Evolutionary conservation across 2,113 vertebrate species (phyloP).

Genomic region (Accipiter cooperii): DNA sequence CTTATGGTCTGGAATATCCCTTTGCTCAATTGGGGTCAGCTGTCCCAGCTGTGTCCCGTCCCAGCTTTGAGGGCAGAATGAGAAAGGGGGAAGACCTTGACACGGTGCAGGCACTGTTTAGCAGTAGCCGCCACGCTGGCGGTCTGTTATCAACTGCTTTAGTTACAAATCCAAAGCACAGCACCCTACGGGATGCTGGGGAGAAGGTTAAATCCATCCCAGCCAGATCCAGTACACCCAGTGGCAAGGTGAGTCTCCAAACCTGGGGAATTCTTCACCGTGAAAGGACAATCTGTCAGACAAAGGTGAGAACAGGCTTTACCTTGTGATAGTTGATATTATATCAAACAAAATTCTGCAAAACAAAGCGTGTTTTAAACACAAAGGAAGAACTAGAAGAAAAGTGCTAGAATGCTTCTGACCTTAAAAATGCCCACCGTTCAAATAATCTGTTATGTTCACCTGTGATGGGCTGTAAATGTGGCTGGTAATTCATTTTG

Average conservation of each 20-base stretch:
- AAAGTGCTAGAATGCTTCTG: neutral
- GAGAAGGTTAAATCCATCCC: neutral
- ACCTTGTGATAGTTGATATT: neutral
- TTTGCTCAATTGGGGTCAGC: neutral
- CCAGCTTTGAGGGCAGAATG: neutral
- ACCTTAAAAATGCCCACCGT: neutral
- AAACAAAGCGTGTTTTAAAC: neutral
- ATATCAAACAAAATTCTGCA: neutral
- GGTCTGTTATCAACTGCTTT: neutral
- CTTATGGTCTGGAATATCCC: fast-evolving
- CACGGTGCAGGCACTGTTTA: neutral
- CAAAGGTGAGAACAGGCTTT: neutral
- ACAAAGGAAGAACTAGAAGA: neutral
- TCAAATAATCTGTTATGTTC: neutral
- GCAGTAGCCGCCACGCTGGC: neutral
- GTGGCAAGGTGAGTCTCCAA: neutral
- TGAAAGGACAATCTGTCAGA: neutral
- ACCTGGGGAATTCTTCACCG: neutral
- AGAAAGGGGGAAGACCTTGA: neutral
- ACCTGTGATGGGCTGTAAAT: neutral
- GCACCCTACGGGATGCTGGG: neutral
- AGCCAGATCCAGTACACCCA: neutral
- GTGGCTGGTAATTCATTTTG: neutral
- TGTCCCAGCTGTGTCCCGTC: neutral
- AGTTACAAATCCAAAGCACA: neutral